Base-by-base conservation (phyloP, 1,140 invertebrate species). In the Palaemon carinicauda region DNA sequence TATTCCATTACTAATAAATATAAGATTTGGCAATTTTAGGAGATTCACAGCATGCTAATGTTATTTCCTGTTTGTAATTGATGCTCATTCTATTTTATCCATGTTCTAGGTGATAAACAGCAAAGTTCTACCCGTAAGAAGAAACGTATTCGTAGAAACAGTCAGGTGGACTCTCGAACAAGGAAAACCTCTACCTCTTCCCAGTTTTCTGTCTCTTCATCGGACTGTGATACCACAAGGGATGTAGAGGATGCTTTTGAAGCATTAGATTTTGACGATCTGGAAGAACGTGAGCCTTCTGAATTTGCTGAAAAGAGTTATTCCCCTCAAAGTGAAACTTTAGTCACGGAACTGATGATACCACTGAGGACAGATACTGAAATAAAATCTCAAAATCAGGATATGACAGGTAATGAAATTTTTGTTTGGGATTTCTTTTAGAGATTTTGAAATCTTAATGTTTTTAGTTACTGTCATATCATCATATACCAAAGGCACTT, bases 41-140 rank as follows among this genome's bases (percentile, higher is more conserved):
- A n/a, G n/a, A n/a, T n/a, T n/a, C n/a, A n/a, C n/a, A n/a, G n/a
- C n/a, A n/a, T n/a, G n/a, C n/a, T n/a, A n/a, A n/a, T n/a, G n/a
- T n/a, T n/a, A n/a, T 24, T 9, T 12, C 21, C 7, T 12, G 14
- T 19, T 24, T 1, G 21, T 24, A 21, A 27, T 15, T 69, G 0
- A 24, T 5, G 24, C 24, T 27, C 21, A 27, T 69, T 17, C 29
- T n/a, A 2, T 69, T 21, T 27, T 19, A 60, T 24, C 15, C n/a
- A 41, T 24, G 17, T 80, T 19, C 73, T 17, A 80, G 78, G 52
- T 10, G 84, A 86, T 14, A 86, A 74, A 50, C 27, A 19, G 12
- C 73, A 21, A 41, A 60, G 84, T 19, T 80, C 84, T 33, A n/a
- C 84, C 19, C 84, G 84, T 24, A 86, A 86, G 54, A 86, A 86